A percentile compares a stretch with the other conserved stretches of the same genome.
Evolutionary conservation across 2,797 vertebrate species (phyloP).

Genomic region (Eulemur albifrons): DNA sequence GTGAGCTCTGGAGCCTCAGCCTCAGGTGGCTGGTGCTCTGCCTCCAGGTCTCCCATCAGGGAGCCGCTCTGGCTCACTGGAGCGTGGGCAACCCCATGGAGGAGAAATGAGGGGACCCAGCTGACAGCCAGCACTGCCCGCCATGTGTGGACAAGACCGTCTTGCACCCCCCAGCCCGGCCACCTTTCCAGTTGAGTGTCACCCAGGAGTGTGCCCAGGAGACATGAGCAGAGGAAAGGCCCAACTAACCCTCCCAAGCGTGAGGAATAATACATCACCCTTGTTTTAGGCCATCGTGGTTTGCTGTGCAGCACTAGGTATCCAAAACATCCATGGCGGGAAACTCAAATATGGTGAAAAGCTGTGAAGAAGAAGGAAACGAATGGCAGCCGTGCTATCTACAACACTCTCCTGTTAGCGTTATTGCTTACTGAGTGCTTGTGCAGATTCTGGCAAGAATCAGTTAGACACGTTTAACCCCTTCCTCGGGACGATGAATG

Average conservation of each 20-base stretch:
- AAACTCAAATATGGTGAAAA: background rate
- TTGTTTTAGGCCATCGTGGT: background rate
- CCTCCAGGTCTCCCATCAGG: background rate
- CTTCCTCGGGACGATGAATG: background rate
- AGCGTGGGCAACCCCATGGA: rapidly evolving
- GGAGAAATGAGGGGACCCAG: background rate
- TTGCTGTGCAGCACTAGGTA: background rate
- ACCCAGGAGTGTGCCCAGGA: background rate
- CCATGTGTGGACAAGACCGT: background rate
- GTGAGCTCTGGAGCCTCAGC: too few species aligned
- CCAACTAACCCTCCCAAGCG: background rate
- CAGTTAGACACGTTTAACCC: background rate
- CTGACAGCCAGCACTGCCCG: rapidly evolving
- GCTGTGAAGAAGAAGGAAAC: background rate
- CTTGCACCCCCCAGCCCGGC: background rate
- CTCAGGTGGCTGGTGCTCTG: background rate
- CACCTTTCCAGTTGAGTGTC: background rate
- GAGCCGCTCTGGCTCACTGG: background rate
- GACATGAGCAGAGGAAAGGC: background rate
- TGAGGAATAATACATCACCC: background rate
- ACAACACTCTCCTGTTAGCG: background rate
- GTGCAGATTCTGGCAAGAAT: background rate
- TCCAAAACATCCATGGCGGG: rapidly evolving
- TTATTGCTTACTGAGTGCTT: background rate
- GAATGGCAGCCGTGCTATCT: background rate